Conservation (phyloP, 2,113 vertebrate genomes). For the Girardinichthys multiradiatus region DNA sequence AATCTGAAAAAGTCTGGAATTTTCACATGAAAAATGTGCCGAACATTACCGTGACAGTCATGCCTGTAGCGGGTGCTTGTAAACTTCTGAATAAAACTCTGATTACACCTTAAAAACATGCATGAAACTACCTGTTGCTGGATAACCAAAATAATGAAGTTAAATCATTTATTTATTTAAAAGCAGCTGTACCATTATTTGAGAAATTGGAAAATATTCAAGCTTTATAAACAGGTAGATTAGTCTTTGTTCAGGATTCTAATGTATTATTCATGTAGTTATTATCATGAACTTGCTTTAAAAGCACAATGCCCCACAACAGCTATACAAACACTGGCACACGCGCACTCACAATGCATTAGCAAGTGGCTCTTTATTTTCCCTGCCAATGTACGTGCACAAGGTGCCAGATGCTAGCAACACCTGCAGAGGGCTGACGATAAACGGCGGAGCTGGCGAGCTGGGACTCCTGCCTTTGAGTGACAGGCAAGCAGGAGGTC, state of each 20-base stretch:
- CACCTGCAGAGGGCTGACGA: slow-evolving; percentile 68
- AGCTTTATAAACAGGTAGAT: background rate
- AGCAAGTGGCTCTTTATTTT: slow-evolving; percentile 8
- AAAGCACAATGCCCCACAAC: slow-evolving; percentile 25
- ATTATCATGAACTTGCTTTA: slow-evolving; percentile 1
- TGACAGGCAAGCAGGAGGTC: slow-evolving; percentile 73
- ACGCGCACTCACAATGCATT: slow-evolving; percentile 13
- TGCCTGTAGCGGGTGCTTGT: background rate
- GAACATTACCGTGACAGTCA: background rate
- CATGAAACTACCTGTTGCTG: background rate
- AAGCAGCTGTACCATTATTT: background rate
- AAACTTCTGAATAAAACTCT: background rate
- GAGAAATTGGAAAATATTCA: background rate
- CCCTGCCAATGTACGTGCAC: slow-evolving; percentile 27
- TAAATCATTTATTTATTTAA: background rate
- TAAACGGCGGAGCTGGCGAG: slow-evolving; percentile 54
- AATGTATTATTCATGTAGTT: background rate
- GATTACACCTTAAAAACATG: background rate
- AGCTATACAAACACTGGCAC: slow-evolving; percentile 47
- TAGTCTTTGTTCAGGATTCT: background rate
- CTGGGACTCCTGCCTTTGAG: slow-evolving; percentile 57
- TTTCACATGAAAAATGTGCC: too few relatives aligned
- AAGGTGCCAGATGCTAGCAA: slow-evolving; percentile 48
- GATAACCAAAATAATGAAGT: too few relatives aligned
- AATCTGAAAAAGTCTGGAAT: background rate